Base-by-base conservation (phyloP, 1,140 invertebrate species). In the Meloidogyne exigua region DNA sequence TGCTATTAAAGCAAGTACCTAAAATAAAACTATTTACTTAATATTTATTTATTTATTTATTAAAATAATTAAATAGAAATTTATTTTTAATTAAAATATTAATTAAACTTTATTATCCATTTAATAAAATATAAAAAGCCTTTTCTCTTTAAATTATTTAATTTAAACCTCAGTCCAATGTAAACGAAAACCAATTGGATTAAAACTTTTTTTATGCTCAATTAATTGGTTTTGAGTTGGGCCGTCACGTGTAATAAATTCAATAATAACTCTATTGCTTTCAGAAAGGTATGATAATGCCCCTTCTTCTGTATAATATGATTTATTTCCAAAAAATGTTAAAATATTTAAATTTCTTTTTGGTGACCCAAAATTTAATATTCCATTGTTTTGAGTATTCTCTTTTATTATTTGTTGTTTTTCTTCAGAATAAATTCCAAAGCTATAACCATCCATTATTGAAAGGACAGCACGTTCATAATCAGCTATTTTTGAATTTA, bases 281-380 rank as follows among this genome's bases (percentile, higher is more conserved):
- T 68, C 76, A 0, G 81, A 82, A 21, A 82, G 71, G 57, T 83
- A 82, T 12, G 80, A 82, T 69, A 83, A 85, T 80, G 82, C 75
- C 10, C 81, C 81, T 68, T 82, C 81, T 68, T 82, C 81, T 11
- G 63, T 77, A 63, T 82, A 84, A 79, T 82, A 83, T 10, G 67
- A 63, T 26, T 77, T 68, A 42, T 69, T 71, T 23, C 81, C 81
- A 71, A 80, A 82, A 63, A 75, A 82, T 57, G 49, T n/a, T 15
- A 57, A 15, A 57, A 18, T 57, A 25, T 39, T 63, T 18, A 81
- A 32, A 26, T 79, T 79, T 71, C 44, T 71, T 57, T 36, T 71
- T 23, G 69, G 25, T n/a, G 69, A 71, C 25, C 39, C 44, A 21
- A 44, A 36, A 44, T 44, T 44, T 44, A 70, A 70, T 70, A 25